phyloP scores from a whole-genome alignment of 2,113 vertebrate species.

The Leptobrachium ailaonicum region DNA sequence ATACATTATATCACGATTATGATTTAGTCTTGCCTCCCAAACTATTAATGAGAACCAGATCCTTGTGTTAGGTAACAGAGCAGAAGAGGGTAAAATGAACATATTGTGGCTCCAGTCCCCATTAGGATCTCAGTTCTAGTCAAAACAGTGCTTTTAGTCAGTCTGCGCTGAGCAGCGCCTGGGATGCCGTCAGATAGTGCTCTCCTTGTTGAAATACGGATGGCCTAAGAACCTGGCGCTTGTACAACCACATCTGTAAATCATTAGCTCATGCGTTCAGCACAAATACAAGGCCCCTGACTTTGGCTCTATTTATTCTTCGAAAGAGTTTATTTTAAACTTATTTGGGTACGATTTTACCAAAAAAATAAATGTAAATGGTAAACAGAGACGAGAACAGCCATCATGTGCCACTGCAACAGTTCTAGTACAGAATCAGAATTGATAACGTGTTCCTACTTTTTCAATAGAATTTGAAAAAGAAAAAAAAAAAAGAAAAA shows the following conservation, averaged over 20 bases:
- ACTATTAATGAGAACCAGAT: background rate
- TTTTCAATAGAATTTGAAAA: too few species aligned
- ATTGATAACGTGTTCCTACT: too few species aligned
- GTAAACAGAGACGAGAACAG: too few species aligned
- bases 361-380: too few species aligned
- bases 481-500: too few species aligned
- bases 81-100: background rate
- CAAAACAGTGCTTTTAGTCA: slow-evolving; percentile 23
- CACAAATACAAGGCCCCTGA: background rate
- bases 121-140: slow-evolving; percentile 30
- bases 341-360: too few species aligned
- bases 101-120: slow-evolving; percentile 23
- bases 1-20: too few species aligned
- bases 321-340: too few species aligned
- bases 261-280: slow-evolving; percentile 26
- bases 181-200: slow-evolving; percentile 23
- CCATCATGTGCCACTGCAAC: too few species aligned
- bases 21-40: background rate
- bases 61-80: slow-evolving; percentile 14
- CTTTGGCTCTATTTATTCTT: too few species aligned
- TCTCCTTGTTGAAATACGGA: slow-evolving; percentile 39
- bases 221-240: slow-evolving; percentile 11
- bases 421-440: too few species aligned
- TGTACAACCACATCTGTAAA: slow-evolving; percentile 31
- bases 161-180: slow-evolving; percentile 1